These are phyloP conservation scores for Lepidostoma basale DNA, from an alignment of 1,140 invertebrate species.

Conservation along the genomic window DNA sequence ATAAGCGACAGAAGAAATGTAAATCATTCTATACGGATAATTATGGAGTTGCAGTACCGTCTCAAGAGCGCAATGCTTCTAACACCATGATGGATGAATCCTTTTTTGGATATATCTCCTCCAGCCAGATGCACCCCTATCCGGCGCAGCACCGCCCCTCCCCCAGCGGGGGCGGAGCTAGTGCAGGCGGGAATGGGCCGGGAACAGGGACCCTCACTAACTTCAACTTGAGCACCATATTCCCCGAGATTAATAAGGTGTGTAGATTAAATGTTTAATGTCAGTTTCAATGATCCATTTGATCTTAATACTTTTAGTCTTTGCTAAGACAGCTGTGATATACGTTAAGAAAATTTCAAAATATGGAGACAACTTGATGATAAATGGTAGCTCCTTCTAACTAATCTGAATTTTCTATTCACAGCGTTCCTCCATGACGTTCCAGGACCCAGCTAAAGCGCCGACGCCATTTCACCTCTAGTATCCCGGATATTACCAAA, in stretches of 20 bases:
- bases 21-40: slow-evolving; percentile 33
- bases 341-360: too few relatives aligned
- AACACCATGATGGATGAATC: slow-evolving; percentile 32
- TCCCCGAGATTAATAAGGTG: slow-evolving; percentile 74
- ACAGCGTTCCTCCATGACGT: slow-evolving; percentile 32
- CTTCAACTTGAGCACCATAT: slow-evolving; percentile 72
- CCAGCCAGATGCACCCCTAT: slow-evolving; percentile 43
- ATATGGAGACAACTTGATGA: neutral
- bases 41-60: neutral
- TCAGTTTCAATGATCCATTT: neutral
- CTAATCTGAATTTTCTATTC: slow-evolving; percentile 25
- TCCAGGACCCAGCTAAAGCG: slow-evolving; percentile 25
- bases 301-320: too few relatives aligned
- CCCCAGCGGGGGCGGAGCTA: neutral
- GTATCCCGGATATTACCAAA: too few relatives aligned
- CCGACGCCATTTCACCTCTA: neutral
- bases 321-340: too few relatives aligned
- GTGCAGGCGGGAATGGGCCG: too few relatives aligned
- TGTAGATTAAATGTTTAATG: slow-evolving; percentile 8
- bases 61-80: slow-evolving; percentile 20
- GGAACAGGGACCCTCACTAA: slow-evolving; percentile 65
- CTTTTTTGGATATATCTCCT: slow-evolving; percentile 36
- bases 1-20: slow-evolving; percentile 38
- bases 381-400: neutral
- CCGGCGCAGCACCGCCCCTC: slow-evolving; percentile 18